Percentiles rank a stretch among this genome's conserved stretches.
These are phyloP conservation scores for Cerastoderma edule DNA, from an alignment of 2,888 invertebrate genomes.

Conservation along the genomic window DNA sequence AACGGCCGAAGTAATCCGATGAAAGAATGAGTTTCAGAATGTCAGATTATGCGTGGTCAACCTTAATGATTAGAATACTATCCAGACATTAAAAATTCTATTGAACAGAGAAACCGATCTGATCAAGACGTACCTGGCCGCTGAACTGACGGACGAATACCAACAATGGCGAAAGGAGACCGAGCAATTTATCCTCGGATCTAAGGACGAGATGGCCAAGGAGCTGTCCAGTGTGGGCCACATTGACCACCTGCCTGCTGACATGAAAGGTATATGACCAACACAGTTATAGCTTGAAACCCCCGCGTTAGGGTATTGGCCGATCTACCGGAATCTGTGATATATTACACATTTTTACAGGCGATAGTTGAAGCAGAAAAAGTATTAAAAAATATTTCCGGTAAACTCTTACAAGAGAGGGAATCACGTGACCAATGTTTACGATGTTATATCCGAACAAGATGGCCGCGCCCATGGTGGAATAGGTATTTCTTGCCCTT, in stretches of 20 bases:
- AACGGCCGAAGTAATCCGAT: background rate
- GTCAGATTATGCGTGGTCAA: background rate
- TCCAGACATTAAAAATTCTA: background rate
- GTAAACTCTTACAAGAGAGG: too few species aligned
- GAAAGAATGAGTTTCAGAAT: background rate
- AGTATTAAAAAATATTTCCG: too few species aligned
- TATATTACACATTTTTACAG: too few species aligned
- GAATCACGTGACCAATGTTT: too few species aligned
- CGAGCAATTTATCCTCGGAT: constrained; percentile 38
- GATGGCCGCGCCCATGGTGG: too few species aligned
- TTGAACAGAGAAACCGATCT: background rate
- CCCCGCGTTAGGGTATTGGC: too few species aligned
- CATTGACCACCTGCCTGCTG: constrained; percentile 9
- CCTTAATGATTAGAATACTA: background rate
- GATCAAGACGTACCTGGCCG: constrained; percentile 26
- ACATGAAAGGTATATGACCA: constrained; percentile 4
- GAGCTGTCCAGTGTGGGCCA: constrained; percentile 11
- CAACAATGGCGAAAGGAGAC: constrained; percentile 45
- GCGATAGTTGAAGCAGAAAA: too few species aligned
- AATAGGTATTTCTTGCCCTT: too few species aligned
- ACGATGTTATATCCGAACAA: too few species aligned
- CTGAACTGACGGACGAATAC: constrained; percentile 42
- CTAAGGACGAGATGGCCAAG: constrained; percentile 34
- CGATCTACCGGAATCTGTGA: too few species aligned
- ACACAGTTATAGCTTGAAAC: background rate